Conservation (phyloP, 2,113 vertebrate species). For the Nothoprocta perdicaria region DNA sequence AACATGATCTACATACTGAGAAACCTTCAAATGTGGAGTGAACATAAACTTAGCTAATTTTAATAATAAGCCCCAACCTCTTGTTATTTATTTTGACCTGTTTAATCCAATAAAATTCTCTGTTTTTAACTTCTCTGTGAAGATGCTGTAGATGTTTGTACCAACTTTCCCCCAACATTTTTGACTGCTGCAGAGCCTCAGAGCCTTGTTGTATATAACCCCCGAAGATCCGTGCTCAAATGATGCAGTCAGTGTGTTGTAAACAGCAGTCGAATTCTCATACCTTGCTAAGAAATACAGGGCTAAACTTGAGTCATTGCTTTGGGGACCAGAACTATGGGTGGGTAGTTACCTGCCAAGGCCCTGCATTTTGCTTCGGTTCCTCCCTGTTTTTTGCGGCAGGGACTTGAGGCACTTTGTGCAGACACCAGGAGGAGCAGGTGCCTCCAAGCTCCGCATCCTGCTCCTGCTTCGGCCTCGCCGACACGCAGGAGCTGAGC, state of each 20-base stretch:
- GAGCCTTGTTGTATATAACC: fast-evolving
- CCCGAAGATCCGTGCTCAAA: not conserved
- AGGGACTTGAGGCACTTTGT: not conserved
- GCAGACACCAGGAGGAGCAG: not conserved
- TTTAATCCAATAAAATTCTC: constrained; percentile 17
- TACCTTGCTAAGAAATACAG: not conserved
- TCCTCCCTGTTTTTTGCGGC: not conserved
- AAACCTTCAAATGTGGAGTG: not conserved
- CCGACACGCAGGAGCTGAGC: not conserved
- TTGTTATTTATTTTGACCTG: constrained; percentile 26
- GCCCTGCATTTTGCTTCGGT: not conserved
- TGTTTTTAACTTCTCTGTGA: not conserved
- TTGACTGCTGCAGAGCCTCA: fast-evolving
- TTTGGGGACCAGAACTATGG: not conserved
- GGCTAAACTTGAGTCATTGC: not conserved
- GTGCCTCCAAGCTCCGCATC: fast-evolving
- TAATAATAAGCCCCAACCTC: not conserved
- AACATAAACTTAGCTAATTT: not conserved
- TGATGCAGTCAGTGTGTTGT: not conserved
- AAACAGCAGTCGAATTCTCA: not conserved
- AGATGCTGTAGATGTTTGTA: not conserved
- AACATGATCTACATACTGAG: not conserved
- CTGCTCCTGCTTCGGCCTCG: not conserved
- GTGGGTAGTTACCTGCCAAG: not conserved
- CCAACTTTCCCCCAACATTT: fast-evolving